Percentiles rank a stretch among this genome's conserved stretches.
Conservation (phyloP, 2,888 invertebrate genomes). For the Molorchus minor region DNA sequence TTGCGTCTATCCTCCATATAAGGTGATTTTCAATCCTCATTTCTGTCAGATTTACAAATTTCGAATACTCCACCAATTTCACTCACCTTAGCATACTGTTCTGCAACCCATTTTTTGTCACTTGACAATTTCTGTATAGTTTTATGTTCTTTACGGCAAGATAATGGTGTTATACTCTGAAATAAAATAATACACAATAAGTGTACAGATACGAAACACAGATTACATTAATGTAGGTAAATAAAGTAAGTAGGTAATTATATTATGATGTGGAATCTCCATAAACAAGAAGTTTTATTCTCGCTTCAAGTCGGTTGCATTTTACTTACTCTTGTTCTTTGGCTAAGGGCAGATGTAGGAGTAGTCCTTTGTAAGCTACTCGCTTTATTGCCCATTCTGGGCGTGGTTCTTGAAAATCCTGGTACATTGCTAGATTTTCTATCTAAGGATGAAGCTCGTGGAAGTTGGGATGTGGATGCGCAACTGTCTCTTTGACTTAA, state of each 20-base stretch:
- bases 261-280: no score
- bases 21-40: no score
- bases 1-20: no score
- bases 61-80: background rate
- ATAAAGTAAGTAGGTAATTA: no score
- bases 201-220: background rate
- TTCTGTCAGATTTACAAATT: no score
- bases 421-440: conserved; percentile 3
- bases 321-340: conserved; percentile 29
- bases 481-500: conserved; percentile 18
- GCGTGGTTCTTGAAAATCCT: conserved; percentile 22
- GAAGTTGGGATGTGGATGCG: conserved; percentile 1
- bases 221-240: no score
- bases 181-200: background rate
- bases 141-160: conserved; percentile 22
- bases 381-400: conserved; percentile 7
- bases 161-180: conserved; percentile 24
- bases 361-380: conserved; percentile 20
- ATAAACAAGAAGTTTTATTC: no score
- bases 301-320: no score
- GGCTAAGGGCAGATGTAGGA: conserved; percentile 23
- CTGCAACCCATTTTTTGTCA: conserved; percentile 30
- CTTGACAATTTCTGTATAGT: conserved; percentile 32
- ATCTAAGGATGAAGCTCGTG: conserved; percentile 20
- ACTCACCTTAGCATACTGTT: conserved; percentile 32